Conservation (phyloP, 2,113 vertebrate genomes). For the Calyptommatus sinebrachiatus region DNA sequence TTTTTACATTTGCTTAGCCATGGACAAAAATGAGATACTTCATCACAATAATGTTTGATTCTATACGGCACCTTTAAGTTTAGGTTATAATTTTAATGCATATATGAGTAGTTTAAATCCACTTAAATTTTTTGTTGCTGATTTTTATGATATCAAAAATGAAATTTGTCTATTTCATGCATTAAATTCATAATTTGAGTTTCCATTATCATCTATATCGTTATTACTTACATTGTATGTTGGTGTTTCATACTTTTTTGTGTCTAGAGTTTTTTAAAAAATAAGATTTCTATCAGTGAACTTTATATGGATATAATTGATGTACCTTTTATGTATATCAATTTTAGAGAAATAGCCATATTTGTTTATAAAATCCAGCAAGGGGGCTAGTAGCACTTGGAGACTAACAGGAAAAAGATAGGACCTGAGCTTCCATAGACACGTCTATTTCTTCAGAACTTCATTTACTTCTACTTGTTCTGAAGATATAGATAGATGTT, state of each 20-base stretch:
- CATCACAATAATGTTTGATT: background rate
- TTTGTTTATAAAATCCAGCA: too few relatives aligned
- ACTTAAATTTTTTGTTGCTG: conserved; percentile 30
- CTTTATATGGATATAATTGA: conserved; percentile 14
- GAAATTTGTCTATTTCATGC: conserved; percentile 41
- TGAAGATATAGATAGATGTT: too few relatives aligned
- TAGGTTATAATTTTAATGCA: conserved; percentile 40
- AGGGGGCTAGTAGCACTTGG: too few relatives aligned
- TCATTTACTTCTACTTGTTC: too few relatives aligned
- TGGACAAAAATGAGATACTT: too few relatives aligned
- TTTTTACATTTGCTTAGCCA: too few relatives aligned
- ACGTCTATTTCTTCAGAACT: too few relatives aligned
- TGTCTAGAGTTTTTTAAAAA: conserved; percentile 1
- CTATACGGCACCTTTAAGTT: conserved; percentile 2
- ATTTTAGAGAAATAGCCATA: too few relatives aligned
- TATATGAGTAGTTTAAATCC: conserved; percentile 47
- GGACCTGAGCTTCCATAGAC: too few relatives aligned
- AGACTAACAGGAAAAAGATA: too few relatives aligned
- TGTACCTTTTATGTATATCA: background rate
- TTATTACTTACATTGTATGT: conserved; percentile 6
- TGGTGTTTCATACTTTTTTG: conserved; percentile 23
- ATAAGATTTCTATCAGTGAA: conserved; percentile 1
- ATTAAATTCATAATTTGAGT: conserved; percentile 49
- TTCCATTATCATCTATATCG: conserved; percentile 37
- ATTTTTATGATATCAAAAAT: conserved; percentile 31